phyloP scores from a whole-genome alignment of 2,888 invertebrate genomes.

The Mamestra brassicae region DNA sequence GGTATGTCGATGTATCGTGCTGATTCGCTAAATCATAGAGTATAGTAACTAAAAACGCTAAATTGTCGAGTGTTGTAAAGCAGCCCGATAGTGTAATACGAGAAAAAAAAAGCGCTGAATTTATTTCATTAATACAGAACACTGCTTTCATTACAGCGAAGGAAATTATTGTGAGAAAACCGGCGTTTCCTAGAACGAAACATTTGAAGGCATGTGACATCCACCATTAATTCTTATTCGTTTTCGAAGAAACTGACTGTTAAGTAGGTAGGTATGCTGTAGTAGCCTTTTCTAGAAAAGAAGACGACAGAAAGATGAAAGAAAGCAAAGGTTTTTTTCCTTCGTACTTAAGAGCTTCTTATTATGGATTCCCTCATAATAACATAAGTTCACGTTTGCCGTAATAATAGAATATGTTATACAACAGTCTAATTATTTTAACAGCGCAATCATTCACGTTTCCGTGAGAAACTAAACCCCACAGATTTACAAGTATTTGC shows the following conservation, averaged over 20 bases:
- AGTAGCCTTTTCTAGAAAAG: too few relatives aligned
- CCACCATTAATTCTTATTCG: neutral
- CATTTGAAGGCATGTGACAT: neutral
- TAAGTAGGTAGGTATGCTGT: too few relatives aligned
- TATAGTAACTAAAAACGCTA: too few relatives aligned
- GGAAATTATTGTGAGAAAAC: neutral
- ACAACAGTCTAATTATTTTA: constrained; percentile 38
- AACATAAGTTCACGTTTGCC: constrained; percentile 8
- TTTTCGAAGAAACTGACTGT: neutral
- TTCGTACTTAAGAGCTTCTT: constrained; percentile 2
- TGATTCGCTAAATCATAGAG: too few relatives aligned
- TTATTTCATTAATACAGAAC: neutral
- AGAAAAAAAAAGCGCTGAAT: neutral
- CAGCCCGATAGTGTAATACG: neutral
- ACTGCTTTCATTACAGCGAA: neutral
- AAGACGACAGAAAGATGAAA: too few relatives aligned
- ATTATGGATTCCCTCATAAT: neutral
- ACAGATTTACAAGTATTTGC: constrained; percentile 43
- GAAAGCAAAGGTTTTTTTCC: neutral
- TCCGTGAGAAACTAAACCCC: constrained; percentile 37
- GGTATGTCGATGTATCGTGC: too few relatives aligned
- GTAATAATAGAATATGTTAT: constrained; percentile 30
- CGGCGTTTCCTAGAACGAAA: neutral
- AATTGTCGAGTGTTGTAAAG: neutral
- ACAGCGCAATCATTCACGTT: constrained; percentile 36